phyloP scores from a whole-genome alignment of 2,888 invertebrate genomes.

The Megastigmus dorsalis region DNA sequence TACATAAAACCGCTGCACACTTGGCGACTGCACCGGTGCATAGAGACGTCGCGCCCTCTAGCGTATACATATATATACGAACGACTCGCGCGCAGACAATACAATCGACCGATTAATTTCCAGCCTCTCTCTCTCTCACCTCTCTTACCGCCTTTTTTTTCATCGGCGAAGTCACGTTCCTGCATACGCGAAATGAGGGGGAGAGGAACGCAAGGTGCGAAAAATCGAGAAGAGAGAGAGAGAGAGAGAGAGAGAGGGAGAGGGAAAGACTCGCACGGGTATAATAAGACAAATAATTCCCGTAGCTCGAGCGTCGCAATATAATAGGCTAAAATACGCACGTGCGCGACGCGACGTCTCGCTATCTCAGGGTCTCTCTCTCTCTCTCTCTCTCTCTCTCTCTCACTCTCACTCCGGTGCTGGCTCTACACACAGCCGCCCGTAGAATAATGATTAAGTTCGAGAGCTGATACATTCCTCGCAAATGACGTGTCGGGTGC shows the following conservation, averaged over 20 bases:
- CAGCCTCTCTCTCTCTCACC: background rate
- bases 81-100: background rate
- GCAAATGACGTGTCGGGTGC: conserved; percentile 70
- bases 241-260: background rate
- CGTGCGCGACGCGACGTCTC: background rate
- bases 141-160: background rate
- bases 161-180: background rate
- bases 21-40: no score
- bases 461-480: conserved; percentile 68
- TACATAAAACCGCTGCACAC: background rate
- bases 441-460: conserved; percentile 69
- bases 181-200: background rate
- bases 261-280: no score
- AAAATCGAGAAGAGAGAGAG: conserved; percentile 11
- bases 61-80: no score
- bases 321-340: conserved; percentile 14
- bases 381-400: background rate
- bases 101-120: conserved; percentile 19
- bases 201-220: background rate
- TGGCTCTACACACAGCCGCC: no score
- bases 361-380: no score
- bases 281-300: background rate
- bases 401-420: background rate
- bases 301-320: no score
- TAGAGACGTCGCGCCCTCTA: no score